Conservation (phyloP, 2,888 invertebrate species). For the Dynastes maya region DNA sequence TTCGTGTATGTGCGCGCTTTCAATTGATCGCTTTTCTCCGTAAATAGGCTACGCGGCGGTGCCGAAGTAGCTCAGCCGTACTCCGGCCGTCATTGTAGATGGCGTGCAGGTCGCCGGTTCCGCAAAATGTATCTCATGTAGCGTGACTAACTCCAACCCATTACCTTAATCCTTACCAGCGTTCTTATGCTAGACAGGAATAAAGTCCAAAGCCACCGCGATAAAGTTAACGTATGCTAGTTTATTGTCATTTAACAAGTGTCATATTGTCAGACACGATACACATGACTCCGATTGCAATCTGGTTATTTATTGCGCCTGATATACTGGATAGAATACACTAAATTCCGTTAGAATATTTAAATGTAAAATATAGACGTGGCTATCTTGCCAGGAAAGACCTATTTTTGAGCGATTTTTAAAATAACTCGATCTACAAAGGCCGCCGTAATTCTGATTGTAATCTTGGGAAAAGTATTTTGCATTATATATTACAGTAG, state of each 20-base stretch:
- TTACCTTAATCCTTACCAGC: constrained; percentile 43
- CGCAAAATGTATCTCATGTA: constrained; percentile 43
- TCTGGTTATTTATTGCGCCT: constrained; percentile 32
- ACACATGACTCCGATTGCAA: constrained; percentile 37
- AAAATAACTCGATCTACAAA: no score
- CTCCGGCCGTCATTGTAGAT: constrained; percentile 23
- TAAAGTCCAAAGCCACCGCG: constrained; percentile 39
- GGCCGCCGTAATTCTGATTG: no score
- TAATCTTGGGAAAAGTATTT: no score
- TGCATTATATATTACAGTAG: no score
- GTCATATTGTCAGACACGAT: constrained; percentile 42
- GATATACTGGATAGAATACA: background rate
- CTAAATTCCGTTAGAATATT: constrained; percentile 2
- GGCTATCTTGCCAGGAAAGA: background rate
- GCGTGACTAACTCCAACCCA: constrained; percentile 46
- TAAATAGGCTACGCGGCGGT: constrained; percentile 7
- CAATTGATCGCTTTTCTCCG: constrained; percentile 23
- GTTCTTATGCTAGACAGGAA: constrained; percentile 43
- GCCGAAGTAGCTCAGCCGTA: background rate
- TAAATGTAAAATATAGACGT: constrained; percentile 9
- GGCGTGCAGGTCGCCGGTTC: constrained; percentile 38
- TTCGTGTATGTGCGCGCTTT: constrained; percentile 10
- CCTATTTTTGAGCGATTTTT: background rate
- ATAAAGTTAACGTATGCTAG: constrained; percentile 44
- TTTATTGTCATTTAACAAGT: constrained; percentile 46